These are phyloP conservation scores for Batillaria attramentaria DNA, from an alignment of 1,140 invertebrate species.

Conservation along the genomic window DNA sequence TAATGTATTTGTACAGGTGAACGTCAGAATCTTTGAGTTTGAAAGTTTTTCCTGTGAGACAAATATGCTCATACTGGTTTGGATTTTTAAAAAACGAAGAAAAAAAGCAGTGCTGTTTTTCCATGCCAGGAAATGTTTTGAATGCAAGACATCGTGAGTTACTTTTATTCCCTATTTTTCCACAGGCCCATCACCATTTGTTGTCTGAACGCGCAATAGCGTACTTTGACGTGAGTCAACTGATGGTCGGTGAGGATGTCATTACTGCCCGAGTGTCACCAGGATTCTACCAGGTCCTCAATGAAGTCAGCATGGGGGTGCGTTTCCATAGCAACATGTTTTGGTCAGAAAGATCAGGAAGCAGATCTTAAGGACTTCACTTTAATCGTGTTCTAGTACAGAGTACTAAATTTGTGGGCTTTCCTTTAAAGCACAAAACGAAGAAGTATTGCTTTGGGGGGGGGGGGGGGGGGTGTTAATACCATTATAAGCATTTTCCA, in stretches of 20 bases:
- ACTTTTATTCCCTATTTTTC: neutral
- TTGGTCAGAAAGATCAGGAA: too few relatives aligned
- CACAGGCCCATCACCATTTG: constrained; percentile 35
- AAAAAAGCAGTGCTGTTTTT: neutral
- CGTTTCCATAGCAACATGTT: too few relatives aligned
- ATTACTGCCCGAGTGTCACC: constrained; percentile 25
- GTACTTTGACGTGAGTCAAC: constrained; percentile 42
- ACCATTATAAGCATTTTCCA: neutral
- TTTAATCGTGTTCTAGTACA: too few relatives aligned
- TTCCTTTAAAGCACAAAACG: too few relatives aligned
- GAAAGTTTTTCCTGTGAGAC: too few relatives aligned
- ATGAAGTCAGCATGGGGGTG: constrained; percentile 28
- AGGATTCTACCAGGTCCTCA: constrained; percentile 35
- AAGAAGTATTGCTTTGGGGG: too few relatives aligned
- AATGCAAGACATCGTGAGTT: neutral
- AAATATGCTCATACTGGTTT: neutral
- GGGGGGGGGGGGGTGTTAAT: too few relatives aligned
- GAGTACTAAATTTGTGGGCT: too few relatives aligned
- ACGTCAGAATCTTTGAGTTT: too few relatives aligned
- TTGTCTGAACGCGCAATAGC: constrained; percentile 37
- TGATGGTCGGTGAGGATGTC: constrained; percentile 31
- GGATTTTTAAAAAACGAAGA: neutral
- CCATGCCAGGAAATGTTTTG: neutral
- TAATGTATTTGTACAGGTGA: too few relatives aligned
- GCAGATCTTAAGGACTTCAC: too few relatives aligned